Percentiles rank a stretch among this genome's conserved stretches.
These are phyloP conservation scores for Rhadinocentrus ornatus DNA, from an alignment of 2,797 vertebrate genomes.

Conservation along the genomic window DNA sequence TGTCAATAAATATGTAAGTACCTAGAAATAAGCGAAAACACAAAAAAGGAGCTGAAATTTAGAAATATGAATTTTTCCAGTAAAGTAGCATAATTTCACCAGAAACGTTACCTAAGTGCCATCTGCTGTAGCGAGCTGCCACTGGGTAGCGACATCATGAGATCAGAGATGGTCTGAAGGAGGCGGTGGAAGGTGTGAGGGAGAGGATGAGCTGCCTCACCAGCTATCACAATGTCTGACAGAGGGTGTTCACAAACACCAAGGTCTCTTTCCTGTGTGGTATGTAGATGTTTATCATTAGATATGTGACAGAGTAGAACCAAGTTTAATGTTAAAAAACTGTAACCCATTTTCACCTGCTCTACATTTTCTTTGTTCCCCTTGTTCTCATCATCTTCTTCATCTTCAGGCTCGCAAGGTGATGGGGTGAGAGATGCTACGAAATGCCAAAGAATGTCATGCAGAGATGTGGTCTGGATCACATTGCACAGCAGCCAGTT, in stretches of 20 bases:
- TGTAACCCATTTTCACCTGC: constrained; percentile 81
- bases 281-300: background rate
- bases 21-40: background rate
- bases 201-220: constrained; percentile 96
- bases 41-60: background rate
- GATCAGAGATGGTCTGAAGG: constrained; percentile 98
- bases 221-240: constrained; percentile 97
- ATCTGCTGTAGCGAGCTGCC: constrained; percentile 98
- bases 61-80: background rate
- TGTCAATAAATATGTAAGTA: background rate
- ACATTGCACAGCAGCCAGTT: constrained; percentile 99
- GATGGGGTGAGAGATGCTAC: constrained; percentile 97
- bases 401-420: constrained; percentile 93
- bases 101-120: constrained; percentile 90
- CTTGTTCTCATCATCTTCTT: constrained; percentile 98
- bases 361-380: constrained; percentile 94
- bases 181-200: constrained; percentile 98
- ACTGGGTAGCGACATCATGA: constrained; percentile 99
- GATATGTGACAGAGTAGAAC: constrained; percentile 1
- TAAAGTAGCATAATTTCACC: background rate
- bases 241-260: constrained; percentile 98
- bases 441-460: constrained; percentile 99
- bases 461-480: constrained; percentile 97
- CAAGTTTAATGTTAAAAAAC: accelerated
- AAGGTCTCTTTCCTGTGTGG: constrained; percentile 91